These are phyloP conservation scores for Tetranychus truncatus DNA, from an alignment of 2,888 invertebrate species.

Conservation along the genomic window DNA sequence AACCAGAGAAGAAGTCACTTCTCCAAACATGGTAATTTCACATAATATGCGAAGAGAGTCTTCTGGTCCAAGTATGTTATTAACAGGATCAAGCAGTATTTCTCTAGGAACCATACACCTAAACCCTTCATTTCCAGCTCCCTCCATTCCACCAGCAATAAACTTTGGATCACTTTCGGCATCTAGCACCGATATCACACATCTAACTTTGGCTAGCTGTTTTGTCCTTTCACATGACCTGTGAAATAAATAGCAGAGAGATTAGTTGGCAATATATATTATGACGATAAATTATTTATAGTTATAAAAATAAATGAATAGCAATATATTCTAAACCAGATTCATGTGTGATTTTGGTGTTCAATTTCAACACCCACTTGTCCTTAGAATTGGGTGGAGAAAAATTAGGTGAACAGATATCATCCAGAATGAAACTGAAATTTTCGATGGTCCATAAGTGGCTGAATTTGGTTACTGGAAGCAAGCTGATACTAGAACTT, in stretches of 20 bases:
- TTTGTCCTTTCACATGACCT: slow-evolving; percentile 6
- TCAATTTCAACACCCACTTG: too few relatives aligned
- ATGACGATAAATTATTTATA: too few relatives aligned
- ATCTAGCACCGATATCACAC: slow-evolving; percentile 7
- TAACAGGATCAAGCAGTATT: neutral
- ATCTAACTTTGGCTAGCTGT: slow-evolving; percentile 4
- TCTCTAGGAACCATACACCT: slow-evolving; percentile 10
- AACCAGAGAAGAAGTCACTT: neutral
- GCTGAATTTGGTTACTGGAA: too few relatives aligned
- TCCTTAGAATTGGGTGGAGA: too few relatives aligned
- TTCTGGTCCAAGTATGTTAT: slow-evolving; percentile 11
- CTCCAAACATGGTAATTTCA: slow-evolving; percentile 14
- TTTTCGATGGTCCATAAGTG: too few relatives aligned
- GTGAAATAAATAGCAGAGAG: neutral
- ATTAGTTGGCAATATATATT: too few relatives aligned
- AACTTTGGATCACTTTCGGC: slow-evolving; percentile 7
- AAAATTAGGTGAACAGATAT: too few relatives aligned
- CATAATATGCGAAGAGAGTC: neutral
- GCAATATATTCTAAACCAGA: too few relatives aligned
- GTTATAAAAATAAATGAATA: too few relatives aligned
- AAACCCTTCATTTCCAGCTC: slow-evolving; percentile 11
- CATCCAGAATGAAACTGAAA: too few relatives aligned
- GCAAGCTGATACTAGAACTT: too few relatives aligned
- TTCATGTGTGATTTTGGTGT: too few relatives aligned
- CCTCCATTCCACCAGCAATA: slow-evolving; percentile 12